Percentiles rank a stretch among this genome's conserved stretches.
These are phyloP conservation scores for Dicrostonyx torquatus DNA, from an alignment of 2,797 vertebrate species.

Conservation along the genomic window DNA sequence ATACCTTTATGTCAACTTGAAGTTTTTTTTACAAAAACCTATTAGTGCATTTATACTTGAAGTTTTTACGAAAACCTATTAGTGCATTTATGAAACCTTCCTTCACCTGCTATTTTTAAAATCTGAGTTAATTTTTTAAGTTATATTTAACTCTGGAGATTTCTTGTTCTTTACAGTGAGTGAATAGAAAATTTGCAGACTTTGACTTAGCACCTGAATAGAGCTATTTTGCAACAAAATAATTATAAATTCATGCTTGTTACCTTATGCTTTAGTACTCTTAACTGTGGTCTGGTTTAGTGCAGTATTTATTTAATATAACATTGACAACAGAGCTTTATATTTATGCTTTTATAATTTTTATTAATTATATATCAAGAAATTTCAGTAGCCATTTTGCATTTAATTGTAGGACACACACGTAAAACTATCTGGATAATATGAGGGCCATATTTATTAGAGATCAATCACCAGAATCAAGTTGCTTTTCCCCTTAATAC, in stretches of 20 bases:
- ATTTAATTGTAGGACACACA: background rate
- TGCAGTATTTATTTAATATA: conserved; percentile 41
- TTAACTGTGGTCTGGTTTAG: conserved; percentile 39
- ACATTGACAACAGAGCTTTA: background rate
- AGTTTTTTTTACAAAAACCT: conserved; percentile 53
- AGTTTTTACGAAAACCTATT: conserved; percentile 49
- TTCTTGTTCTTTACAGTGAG: conserved; percentile 51
- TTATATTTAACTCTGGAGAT: background rate
- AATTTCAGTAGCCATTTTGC: background rate
- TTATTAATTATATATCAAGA: conserved; percentile 34
- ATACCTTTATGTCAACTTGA: conserved; percentile 7
- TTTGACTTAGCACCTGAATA: conserved; percentile 24
- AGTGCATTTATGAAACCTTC: conserved; percentile 26
- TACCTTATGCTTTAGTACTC: conserved; percentile 24
- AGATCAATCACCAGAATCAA: background rate
- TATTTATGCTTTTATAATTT: conserved; percentile 40
- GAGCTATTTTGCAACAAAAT: conserved; percentile 38
- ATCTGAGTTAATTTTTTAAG: conserved; percentile 36
- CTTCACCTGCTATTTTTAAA: conserved; percentile 44
- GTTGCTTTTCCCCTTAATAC: conserved; percentile 58
- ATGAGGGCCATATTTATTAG: background rate
- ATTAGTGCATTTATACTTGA: background rate
- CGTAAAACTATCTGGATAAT: background rate
- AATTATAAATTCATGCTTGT: conserved; percentile 32
- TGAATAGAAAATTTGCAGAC: background rate